Conservation (phyloP, 2,797 vertebrate species). For the Melanotaenia maccullochi region DNA sequence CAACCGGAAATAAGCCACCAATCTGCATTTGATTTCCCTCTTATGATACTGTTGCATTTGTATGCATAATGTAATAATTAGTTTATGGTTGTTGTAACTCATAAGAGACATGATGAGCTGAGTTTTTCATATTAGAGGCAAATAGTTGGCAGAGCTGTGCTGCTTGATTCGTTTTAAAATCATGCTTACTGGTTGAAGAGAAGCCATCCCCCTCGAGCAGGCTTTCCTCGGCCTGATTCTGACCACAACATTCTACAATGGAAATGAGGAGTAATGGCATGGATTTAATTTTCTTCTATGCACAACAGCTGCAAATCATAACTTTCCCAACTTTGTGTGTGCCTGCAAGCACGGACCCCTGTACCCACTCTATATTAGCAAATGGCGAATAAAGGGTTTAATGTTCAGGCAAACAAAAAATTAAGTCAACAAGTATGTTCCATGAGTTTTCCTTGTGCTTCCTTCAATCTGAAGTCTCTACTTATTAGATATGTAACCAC, state of each 20-base stretch:
- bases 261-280: conserved; percentile 27
- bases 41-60: conserved; percentile 46
- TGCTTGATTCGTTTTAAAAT: conserved; percentile 37
- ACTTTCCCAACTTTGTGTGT: conserved; percentile 1
- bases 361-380: neutral
- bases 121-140: conserved; percentile 44
- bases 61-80: conserved; percentile 59
- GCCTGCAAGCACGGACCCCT: neutral
- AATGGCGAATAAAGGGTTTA: conserved; percentile 1
- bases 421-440: neutral
- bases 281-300: conserved; percentile 27
- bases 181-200: conserved; percentile 20
- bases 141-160: conserved; percentile 50
- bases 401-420: neutral
- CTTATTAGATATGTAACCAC: neutral
- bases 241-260: conserved; percentile 33
- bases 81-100: conserved; percentile 53
- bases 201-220: neutral
- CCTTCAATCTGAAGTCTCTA: neutral
- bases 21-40: conserved; percentile 53
- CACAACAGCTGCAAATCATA: neutral
- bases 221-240: conserved; percentile 15
- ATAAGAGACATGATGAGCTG: conserved; percentile 51
- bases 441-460: neutral
- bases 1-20: conserved; percentile 30